phyloP scores from a whole-genome alignment of 2,113 vertebrate genomes.

The Prionailurus viverrinus region DNA sequence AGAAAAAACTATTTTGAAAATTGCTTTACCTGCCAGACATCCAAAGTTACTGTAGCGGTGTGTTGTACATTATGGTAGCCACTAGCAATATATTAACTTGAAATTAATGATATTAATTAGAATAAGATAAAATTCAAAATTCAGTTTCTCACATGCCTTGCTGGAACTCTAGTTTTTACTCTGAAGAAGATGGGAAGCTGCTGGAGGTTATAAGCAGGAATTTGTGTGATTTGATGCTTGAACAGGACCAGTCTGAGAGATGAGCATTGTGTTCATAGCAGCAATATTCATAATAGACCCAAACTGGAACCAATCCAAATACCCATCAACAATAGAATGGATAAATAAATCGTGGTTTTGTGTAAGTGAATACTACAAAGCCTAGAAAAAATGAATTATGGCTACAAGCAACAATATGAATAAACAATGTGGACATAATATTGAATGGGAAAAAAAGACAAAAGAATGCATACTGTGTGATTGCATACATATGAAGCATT shows the following conservation, averaged over 20 bases:
- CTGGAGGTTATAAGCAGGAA: not conserved
- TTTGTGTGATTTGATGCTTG: not conserved
- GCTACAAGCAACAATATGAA: not conserved
- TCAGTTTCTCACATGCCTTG: not conserved
- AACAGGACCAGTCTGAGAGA: not conserved
- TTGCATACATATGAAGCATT: not conserved
- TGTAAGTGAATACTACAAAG: not conserved
- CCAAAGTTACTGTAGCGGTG: not conserved
- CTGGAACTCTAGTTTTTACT: not conserved
- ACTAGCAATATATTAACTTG: not conserved
- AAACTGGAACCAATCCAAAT: not conserved
- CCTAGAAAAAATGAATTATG: not conserved
- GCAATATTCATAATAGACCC: not conserved
- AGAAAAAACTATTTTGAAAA: conserved; percentile 11
- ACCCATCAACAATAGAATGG: not conserved
- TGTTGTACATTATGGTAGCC: not conserved
- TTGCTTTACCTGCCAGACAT: not conserved
- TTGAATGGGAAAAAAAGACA: not conserved
- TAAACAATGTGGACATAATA: not conserved
- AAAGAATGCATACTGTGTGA: not conserved
- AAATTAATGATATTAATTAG: not conserved
- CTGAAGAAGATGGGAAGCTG: not conserved
- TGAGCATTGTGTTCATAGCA: not conserved
- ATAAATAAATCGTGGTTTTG: not conserved
- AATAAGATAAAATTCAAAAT: not conserved